These are phyloP conservation scores for Periplaneta americana DNA, from an alignment of 1,140 invertebrate genomes.

Conservation along the genomic window DNA sequence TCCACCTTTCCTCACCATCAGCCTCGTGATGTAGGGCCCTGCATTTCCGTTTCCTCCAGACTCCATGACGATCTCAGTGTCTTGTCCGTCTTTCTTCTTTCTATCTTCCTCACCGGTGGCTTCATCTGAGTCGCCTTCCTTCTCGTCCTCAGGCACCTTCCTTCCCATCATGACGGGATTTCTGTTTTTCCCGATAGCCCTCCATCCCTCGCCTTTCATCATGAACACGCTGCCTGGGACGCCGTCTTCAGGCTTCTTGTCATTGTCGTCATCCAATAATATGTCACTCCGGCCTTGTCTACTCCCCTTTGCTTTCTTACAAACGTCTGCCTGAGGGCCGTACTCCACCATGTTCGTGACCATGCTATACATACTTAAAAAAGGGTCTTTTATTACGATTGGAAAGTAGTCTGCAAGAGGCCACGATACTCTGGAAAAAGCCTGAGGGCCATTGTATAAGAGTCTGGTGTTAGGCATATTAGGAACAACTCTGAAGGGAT, in stretches of 20 bases:
- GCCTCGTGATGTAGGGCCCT: slow-evolving; percentile 52
- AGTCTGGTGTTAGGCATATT: neutral
- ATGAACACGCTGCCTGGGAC: neutral
- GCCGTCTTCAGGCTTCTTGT: neutral
- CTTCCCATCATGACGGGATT: neutral
- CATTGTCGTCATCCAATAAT: neutral
- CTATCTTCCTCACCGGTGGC: neutral
- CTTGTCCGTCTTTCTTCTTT: neutral
- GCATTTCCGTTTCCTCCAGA: slow-evolving; percentile 15
- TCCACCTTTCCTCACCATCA: slow-evolving; percentile 60
- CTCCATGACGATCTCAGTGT: neutral
- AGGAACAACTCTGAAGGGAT: neutral
- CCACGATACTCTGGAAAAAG: neutral
- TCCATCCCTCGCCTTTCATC: neutral
- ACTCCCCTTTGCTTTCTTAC: slow-evolving; percentile 26
- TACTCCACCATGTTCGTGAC: slow-evolving; percentile 49
- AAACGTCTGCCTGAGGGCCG: slow-evolving; percentile 46
- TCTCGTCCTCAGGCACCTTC: neutral
- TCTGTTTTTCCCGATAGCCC: neutral
- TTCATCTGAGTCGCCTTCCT: neutral
- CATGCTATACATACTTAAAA: slow-evolving; percentile 42
- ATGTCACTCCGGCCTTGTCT: neutral
- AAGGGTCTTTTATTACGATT: slow-evolving; percentile 47
- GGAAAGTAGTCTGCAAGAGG: slow-evolving; percentile 36
- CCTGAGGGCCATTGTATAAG: neutral